Percentiles rank a stretch among this genome's conserved stretches.
phyloP scores from a whole-genome alignment of 2,888 invertebrate species.

The Hanleya hanleyi region DNA sequence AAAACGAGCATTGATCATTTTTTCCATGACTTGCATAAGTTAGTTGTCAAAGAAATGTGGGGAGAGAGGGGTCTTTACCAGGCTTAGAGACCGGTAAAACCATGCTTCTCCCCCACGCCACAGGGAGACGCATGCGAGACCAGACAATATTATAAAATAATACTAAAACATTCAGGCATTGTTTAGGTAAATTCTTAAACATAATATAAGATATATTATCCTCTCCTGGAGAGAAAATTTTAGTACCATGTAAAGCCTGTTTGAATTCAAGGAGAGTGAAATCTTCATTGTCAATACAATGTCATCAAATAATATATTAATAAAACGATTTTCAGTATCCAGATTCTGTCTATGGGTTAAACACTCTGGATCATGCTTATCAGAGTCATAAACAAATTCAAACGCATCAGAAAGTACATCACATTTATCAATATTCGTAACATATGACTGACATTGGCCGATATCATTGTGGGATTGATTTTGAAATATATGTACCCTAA shows the following conservation, averaged over 20 bases:
- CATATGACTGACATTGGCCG: neutral
- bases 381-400: neutral
- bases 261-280: neutral
- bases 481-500: neutral
- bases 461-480: neutral
- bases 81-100: neutral
- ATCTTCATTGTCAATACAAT: too few species aligned
- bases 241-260: neutral
- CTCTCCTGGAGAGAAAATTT: neutral
- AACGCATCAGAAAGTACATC: neutral
- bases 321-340: neutral
- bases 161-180: neutral
- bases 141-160: neutral
- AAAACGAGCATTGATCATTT: neutral
- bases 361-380: neutral
- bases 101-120: neutral
- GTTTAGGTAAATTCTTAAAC: neutral
- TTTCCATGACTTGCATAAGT: neutral
- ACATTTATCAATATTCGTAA: neutral
- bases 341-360: neutral
- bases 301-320: neutral
- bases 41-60: neutral
- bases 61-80: neutral
- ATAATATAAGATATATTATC: neutral
- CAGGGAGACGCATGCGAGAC: neutral